Base-by-base conservation (phyloP, 2,888 invertebrate genomes). In the Parnassius mnemosyne region DNA sequence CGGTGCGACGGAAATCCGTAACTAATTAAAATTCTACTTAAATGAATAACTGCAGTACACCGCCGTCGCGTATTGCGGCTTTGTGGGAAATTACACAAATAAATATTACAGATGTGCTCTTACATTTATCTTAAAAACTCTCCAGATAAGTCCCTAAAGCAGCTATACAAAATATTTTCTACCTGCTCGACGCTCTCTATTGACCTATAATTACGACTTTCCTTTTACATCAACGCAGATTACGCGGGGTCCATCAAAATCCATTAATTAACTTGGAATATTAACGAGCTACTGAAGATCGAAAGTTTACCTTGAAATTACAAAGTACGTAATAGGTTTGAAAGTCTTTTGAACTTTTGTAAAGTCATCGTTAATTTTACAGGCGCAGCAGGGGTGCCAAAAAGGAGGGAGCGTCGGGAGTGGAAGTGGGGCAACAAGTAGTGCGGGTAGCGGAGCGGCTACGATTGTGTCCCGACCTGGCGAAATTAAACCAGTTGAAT, bases 401-500 rank as follows among this genome's bases (percentile, higher is more conserved):
- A 89, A 85, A 77, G 77, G 78, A 65, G 83, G 80, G 66, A 74
- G 72, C 64, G 78, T 79, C 61, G 71, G 71, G 51, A 79, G 72
- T 74, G 75, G 68, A 41, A 81, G 81, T 82, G 85, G 81, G 10
- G 66, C 75, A 65, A 60, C 75, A 57, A 79, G 76, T 76, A 76
- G 73, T 60, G 73, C 80, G 68, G 67, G 77, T 12, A 78, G 77
- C 71, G 72, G 75, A 1, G 67, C 77, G 80, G 69, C 79, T 64
- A 63, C 81, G 70, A 56, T 80, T 13, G 53, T 13, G 9, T 42
- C 55, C n/a, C 83, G 88, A 65, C 84, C 94, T 72, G 87, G 92
- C 51, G 96, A 96, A 72, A 93, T 94, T 65, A 97, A 97, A 79
- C 97, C 97, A 53, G 98, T 98, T 65, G 97, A 97, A 84, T 99